Percentiles rank a stretch among this genome's conserved stretches.
Evolutionary conservation across 1,140 invertebrate species (phyloP).

Genomic region (Xylocopa sonorina): DNA sequence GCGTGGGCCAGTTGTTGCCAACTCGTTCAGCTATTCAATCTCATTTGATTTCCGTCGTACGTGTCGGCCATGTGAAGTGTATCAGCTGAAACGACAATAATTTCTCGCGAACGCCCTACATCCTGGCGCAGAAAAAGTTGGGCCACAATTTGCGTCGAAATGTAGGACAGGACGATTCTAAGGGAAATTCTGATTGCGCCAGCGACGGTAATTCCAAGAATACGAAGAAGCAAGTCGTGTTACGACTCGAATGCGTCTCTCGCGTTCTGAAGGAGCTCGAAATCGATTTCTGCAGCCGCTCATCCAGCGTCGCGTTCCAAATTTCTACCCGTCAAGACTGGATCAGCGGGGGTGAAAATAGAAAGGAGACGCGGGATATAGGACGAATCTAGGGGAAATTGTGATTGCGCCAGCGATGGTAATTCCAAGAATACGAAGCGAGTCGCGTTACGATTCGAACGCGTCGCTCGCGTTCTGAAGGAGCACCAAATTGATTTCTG

Average conservation of each 20-base stretch:
- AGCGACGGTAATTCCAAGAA: not conserved
- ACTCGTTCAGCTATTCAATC: constrained; percentile 39
- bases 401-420: not conserved
- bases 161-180: not conserved
- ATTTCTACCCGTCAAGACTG: too few relatives aligned
- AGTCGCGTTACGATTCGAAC: not conserved
- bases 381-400: not conserved
- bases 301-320: too few relatives aligned
- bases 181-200: not conserved
- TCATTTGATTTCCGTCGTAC: constrained; percentile 56
- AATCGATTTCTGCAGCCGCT: too few relatives aligned
- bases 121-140: constrained; percentile 13
- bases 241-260: not conserved
- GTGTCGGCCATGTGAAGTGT: constrained; percentile 44
- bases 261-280: too few relatives aligned
- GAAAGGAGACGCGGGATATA: not conserved
- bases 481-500: too few relatives aligned
- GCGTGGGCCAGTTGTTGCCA: constrained; percentile 33
- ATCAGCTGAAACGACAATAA: constrained; percentile 39
- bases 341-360: too few relatives aligned
- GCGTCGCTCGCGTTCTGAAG: too few relatives aligned
- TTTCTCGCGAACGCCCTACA: constrained; percentile 17
- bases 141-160: constrained; percentile 8
- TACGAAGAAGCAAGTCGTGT: not conserved
- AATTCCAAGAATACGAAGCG: not conserved